Evolutionary conservation across 2,113 vertebrate species (phyloP).

Genomic region (Myotis brandtii): DNA sequence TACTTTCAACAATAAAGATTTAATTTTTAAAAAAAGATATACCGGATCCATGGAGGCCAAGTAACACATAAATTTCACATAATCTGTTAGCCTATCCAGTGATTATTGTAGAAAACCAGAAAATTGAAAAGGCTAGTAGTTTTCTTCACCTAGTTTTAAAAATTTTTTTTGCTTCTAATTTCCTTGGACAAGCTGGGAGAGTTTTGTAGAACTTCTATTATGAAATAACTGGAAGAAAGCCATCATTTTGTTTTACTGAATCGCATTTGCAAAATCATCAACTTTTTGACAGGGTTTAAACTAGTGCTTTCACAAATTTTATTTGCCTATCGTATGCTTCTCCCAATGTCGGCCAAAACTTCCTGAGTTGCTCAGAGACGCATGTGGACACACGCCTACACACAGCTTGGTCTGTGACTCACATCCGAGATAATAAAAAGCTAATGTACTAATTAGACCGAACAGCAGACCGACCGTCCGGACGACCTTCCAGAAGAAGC

Average conservation of each 20-base stretch:
- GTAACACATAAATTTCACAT: not conserved
- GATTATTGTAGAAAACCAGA: not conserved
- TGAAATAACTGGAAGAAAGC: conserved; percentile 14
- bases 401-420: not conserved
- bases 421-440: not conserved
- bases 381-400: too few species aligned
- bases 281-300: not conserved
- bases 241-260: not conserved
- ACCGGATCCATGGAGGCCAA: not conserved
- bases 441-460: too few species aligned
- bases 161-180: not conserved
- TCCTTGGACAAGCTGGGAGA: not conserved
- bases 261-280: not conserved
- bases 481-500: too few species aligned
- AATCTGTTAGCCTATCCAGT: not conserved
- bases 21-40: not conserved
- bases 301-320: conserved; percentile 27
- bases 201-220: not conserved
- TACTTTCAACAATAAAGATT: too few species aligned
- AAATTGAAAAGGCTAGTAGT: not conserved
- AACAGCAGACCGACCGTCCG: too few species aligned
- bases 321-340: not conserved
- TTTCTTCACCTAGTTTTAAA: not conserved
- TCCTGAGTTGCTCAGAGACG: not conserved
- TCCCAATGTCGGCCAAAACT: not conserved